phyloP scores from a whole-genome alignment of 2,888 invertebrate genomes.

The Chouioia cunea region DNA sequence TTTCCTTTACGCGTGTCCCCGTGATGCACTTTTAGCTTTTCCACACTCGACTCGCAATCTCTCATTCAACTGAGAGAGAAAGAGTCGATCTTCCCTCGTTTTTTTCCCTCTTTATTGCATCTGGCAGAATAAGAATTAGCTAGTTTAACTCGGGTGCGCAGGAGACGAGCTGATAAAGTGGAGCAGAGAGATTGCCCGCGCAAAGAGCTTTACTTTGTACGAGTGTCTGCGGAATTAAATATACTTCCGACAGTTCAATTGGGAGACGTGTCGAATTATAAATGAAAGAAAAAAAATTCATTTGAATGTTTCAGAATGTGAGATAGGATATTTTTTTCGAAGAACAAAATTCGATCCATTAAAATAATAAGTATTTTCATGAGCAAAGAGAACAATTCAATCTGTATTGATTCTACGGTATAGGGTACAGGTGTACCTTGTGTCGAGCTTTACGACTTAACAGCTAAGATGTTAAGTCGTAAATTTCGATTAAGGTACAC shows the following conservation, averaged over 20 bases:
- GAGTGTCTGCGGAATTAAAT: too few species aligned
- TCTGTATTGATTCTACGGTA: background rate
- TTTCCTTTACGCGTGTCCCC: constrained; percentile 18
- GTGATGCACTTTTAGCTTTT: background rate
- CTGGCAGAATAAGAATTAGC: constrained; percentile 13
- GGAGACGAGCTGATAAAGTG: constrained; percentile 1
- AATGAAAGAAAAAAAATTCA: background rate
- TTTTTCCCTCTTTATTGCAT: constrained; percentile 27
- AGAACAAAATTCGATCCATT: too few species aligned
- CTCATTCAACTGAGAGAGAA: background rate
- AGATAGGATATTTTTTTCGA: background rate
- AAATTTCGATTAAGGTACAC: constrained; percentile 22
- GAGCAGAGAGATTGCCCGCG: constrained; percentile 11
- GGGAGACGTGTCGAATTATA: constrained; percentile 6
- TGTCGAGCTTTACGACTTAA: constrained; percentile 5
- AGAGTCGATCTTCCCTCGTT: background rate
- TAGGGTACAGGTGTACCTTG: background rate
- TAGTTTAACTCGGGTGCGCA: background rate
- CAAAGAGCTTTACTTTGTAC: background rate
- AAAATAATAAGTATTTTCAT: too few species aligned
- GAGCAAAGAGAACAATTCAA: background rate
- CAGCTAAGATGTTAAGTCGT: constrained; percentile 19
- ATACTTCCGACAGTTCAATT: background rate
- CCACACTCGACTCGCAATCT: constrained; percentile 7
- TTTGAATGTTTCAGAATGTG: background rate